Evolutionary conservation across 2,113 vertebrate genomes (phyloP).

Genomic region (Emberiza fucata): DNA sequence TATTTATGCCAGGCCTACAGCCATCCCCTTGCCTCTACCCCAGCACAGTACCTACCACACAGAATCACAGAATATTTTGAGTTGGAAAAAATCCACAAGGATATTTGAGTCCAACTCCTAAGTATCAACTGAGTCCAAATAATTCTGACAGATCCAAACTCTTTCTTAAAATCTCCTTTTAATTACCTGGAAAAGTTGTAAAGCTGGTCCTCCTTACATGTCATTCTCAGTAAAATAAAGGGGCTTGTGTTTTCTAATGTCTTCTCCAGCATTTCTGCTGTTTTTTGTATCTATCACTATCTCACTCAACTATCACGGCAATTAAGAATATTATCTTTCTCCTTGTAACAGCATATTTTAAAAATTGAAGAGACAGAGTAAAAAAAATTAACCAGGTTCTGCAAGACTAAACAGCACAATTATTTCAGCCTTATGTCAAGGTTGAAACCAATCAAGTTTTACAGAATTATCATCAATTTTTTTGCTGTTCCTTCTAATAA

Average conservation of each 20-base stretch:
- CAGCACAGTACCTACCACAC: neutral
- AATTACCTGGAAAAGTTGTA: neutral
- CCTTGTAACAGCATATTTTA: neutral
- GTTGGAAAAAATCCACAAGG: neutral
- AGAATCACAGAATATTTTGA: neutral
- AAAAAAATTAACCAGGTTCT: neutral
- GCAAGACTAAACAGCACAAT: neutral
- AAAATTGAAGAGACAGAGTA: neutral
- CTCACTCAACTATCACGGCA: neutral
- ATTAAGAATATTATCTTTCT: neutral
- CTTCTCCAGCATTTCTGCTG: neutral
- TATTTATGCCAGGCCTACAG: neutral
- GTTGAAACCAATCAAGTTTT: neutral
- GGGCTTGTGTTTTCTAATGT: neutral
- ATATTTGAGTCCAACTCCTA: neutral
- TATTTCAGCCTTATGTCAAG: neutral
- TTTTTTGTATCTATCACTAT: neutral
- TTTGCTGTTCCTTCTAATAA: neutral
- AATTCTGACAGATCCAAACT: neutral
- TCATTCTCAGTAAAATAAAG: neutral
- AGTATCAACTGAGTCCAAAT: neutral
- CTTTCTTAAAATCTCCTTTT: neutral
- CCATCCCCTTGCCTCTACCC: neutral
- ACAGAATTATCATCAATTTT: neutral
- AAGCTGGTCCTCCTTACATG: neutral